A percentile compares a stretch with the other conserved stretches of the same genome.
These are phyloP conservation scores for Protodeltote pygarga DNA, from an alignment of 2,888 invertebrate genomes.

Conservation along the genomic window DNA sequence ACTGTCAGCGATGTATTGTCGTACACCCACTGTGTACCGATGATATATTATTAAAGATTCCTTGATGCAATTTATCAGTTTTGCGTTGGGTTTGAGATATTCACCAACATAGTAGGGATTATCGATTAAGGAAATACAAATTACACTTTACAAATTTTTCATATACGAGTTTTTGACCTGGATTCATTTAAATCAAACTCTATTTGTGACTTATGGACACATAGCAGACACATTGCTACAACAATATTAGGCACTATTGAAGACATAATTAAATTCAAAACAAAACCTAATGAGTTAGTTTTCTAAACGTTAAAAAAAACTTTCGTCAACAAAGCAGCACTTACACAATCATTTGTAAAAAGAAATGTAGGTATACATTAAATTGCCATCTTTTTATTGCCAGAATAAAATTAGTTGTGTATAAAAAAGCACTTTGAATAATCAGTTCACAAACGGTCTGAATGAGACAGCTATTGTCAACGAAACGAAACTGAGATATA, in stretches of 20 bases:
- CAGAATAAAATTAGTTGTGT: constrained; percentile 15
- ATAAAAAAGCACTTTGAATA: constrained; percentile 39
- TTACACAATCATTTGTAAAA: constrained; percentile 1
- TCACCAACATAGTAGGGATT: too few relatives aligned
- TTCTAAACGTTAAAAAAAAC: too few relatives aligned
- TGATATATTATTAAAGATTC: constrained; percentile 7
- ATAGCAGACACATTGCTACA: too few relatives aligned
- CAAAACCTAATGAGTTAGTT: too few relatives aligned
- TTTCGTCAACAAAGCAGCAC: background rate
- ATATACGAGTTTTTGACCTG: too few relatives aligned
- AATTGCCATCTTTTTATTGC: constrained; percentile 5
- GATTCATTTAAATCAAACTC: too few relatives aligned
- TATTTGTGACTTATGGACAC: too few relatives aligned
- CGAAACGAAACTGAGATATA: constrained; percentile 49
- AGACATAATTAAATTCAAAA: too few relatives aligned
- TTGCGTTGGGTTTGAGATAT: too few relatives aligned
- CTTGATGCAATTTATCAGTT: constrained; percentile 8
- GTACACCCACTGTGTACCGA: constrained; percentile 10
- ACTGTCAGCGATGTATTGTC: constrained; percentile 14
- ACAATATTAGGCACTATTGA: too few relatives aligned
- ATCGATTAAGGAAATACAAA: too few relatives aligned
- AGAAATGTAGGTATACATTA: constrained; percentile 1
- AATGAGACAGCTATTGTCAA: constrained; percentile 55
- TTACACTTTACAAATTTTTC: too few relatives aligned
- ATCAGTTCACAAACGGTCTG: constrained; percentile 47